phyloP scores from a whole-genome alignment of 2,888 invertebrate genomes.

The Synanthedon tipuliformis region DNA sequence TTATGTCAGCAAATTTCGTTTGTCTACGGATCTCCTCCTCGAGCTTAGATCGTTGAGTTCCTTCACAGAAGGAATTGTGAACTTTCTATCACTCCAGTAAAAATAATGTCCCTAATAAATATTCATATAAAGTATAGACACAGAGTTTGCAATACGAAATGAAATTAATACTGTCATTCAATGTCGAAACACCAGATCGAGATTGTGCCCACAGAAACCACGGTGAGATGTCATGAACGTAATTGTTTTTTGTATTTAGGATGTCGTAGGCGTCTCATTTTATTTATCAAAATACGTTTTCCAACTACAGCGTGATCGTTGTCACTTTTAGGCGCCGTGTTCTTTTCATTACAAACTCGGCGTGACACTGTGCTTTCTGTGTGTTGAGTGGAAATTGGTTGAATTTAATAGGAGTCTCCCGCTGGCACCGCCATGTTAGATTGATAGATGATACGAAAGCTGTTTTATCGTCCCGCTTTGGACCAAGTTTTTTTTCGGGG shows the following conservation, averaged over 20 bases:
- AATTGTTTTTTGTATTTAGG: constrained; percentile 45
- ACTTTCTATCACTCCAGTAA: too few relatives aligned
- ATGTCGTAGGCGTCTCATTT: constrained; percentile 32
- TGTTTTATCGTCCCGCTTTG: constrained; percentile 28
- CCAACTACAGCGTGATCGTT: constrained; percentile 13
- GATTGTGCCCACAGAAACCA: constrained; percentile 26
- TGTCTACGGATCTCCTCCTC: too few relatives aligned
- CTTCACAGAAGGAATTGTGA: too few relatives aligned
- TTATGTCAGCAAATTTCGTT: too few relatives aligned
- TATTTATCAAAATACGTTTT: constrained; percentile 26
- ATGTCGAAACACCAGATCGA: constrained; percentile 35
- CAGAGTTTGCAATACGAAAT: constrained; percentile 19
- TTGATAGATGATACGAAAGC: constrained; percentile 56
- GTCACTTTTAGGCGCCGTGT: constrained; percentile 12
- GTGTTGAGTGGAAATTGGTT: constrained; percentile 11
- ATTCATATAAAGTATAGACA: constrained; percentile 8
- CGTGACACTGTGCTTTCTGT: constrained; percentile 8
- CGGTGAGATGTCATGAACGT: constrained; percentile 37
- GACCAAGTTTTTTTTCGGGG: constrained; percentile 35
- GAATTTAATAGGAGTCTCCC: constrained; percentile 48
- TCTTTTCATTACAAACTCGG: constrained; percentile 1
- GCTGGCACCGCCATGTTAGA: constrained; percentile 51
- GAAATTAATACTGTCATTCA: constrained; percentile 49
- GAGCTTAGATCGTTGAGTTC: too few relatives aligned
- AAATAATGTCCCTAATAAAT: background rate